Evolutionary conservation across 2,113 vertebrate species (phyloP).

Genomic region (Taxidea taxus): DNA sequence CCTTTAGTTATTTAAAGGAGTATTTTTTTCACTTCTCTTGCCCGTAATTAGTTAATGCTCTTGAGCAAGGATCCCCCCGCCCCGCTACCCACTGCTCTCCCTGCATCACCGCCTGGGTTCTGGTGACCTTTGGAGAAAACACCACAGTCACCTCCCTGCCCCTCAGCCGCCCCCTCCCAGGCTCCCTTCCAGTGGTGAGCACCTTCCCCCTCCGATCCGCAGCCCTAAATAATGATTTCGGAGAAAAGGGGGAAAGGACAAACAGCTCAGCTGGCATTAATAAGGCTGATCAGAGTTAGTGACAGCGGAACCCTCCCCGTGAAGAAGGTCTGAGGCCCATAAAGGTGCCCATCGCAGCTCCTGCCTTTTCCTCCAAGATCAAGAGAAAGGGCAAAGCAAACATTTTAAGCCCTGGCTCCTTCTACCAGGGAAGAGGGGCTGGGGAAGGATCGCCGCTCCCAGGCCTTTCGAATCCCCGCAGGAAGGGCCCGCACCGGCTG

Average conservation of each 20-base stretch:
- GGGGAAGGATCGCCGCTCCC: background rate
- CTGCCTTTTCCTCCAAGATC: conserved; percentile 68
- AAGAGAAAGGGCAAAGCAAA: conserved; percentile 61
- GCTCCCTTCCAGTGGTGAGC: background rate
- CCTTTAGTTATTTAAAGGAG: conserved; percentile 83
- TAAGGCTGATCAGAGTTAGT: conserved; percentile 83
- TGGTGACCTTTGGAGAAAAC: background rate
- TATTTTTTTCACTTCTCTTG: conserved; percentile 82
- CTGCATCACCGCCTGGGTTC: fast-evolving
- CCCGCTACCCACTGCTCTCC: too few species aligned
- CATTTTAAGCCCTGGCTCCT: conserved; percentile 68
- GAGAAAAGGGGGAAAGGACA: conserved; percentile 75
- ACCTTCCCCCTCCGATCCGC: background rate
- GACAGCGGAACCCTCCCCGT: conserved; percentile 25
- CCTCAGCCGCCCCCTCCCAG: background rate
- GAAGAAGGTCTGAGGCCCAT: conserved; percentile 71
- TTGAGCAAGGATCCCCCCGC: conserved; percentile 70
- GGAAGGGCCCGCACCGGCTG: fast-evolving
- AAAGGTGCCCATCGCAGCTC: conserved; percentile 75
- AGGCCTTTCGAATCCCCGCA: background rate
- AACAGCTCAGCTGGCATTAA: conserved; percentile 85
- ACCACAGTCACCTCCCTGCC: background rate
- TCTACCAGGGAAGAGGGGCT: background rate
- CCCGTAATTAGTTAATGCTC: conserved; percentile 83
- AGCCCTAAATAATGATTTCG: conserved; percentile 81